Base-by-base conservation (phyloP, 2,888 invertebrate species). In the Campoplex nolae region DNA sequence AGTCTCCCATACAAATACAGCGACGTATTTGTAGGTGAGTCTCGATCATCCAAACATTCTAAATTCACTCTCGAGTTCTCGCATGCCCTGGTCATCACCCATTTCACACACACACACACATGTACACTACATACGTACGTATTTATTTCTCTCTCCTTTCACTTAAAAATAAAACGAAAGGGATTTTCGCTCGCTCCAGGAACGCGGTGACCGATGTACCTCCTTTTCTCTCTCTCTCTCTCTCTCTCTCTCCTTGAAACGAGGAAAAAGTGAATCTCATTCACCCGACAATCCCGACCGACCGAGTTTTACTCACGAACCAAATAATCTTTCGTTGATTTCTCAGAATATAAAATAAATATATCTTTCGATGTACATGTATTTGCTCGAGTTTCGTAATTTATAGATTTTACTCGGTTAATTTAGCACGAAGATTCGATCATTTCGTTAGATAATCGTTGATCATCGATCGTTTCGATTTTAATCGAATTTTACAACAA, bases 81-180 rank as follows among this genome's bases (percentile, higher is more conserved):
- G 42, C 51, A 42, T 56, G 74, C 35, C 81, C 67, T 42, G 67
- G 67, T 82, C 81, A 82, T 82, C 81, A 54, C 56, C 68, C 38
- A 42, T 54, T 56, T 67, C 77, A 38, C 51, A 77, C 54, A 76
- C 8, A 38, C 35, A 73, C 54, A 58, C 45, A 73, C 54, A 58
- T 28, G 28, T 38, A 38, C 11, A 38, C 13, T 73, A 58, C 42
- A 45, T 54, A 54, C 9, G 51, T 13, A 56, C 54, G n/a, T 73
- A 54, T 73, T 18, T 54, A 18, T 76, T 62, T 81, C 6, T 68
- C 74, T 56, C 68, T 86, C 86, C 83, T 84, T 86, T 86, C 86
- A 86, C 83, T 86, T 76, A 77, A 86, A 86, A 84, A 86, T 86
- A 84, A 86, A 83, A 86, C 83, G 86, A 86, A 80, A 86, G 83